Base-by-base conservation (phyloP, 1,140 invertebrate genomes). In the Aricia agestis region DNA sequence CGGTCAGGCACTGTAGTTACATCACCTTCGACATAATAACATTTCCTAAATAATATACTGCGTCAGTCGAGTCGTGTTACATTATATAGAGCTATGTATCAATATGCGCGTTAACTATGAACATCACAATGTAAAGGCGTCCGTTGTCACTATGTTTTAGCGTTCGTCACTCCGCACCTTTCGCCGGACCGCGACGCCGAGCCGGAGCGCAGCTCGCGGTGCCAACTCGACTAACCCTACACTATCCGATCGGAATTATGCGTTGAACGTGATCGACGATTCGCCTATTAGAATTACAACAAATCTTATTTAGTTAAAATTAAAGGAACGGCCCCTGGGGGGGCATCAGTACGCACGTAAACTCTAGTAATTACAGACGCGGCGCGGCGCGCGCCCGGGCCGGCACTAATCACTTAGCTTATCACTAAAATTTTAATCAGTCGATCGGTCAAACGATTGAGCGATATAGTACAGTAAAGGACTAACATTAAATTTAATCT, bases 401-500 rank as follows among this genome's bases (percentile, higher is more conserved):
- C 76, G 76, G 73, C 80, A 80, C 83, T 83, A 77, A 85, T 87
- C 85, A 89, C 87, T 89, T 90, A 91, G 88, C 87, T 89, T 91
- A 91, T 80, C 84, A 91, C 87, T 91, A 91, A 90, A 90, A 89
- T 91, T 91, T 90, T 91, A 91, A 89, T 91, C 89, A 91, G 89
- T 91, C 89, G 86, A 91, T 90, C 89, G 89, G 85, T 90, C 89
- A 90, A 91, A 88, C 82, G 84, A 89, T 91, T 90, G 89, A 91
- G 86, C 89, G 89, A 90, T 91, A 89, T 87, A 89, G 82, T 90
- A 91, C 86, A 91, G 87, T 90, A 91, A 89, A 89, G 85, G 89
- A 91, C 89, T 90, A 91, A 91, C 77, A 91, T 91, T 91, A 91
- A 90, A 91, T 90, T 90, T 91, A 91, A 91, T 91, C 89, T 90